Percentiles rank a stretch among this genome's conserved stretches.
These are phyloP conservation scores for Atherix ibis DNA, from an alignment of 2,888 invertebrate genomes.

Conservation along the genomic window DNA sequence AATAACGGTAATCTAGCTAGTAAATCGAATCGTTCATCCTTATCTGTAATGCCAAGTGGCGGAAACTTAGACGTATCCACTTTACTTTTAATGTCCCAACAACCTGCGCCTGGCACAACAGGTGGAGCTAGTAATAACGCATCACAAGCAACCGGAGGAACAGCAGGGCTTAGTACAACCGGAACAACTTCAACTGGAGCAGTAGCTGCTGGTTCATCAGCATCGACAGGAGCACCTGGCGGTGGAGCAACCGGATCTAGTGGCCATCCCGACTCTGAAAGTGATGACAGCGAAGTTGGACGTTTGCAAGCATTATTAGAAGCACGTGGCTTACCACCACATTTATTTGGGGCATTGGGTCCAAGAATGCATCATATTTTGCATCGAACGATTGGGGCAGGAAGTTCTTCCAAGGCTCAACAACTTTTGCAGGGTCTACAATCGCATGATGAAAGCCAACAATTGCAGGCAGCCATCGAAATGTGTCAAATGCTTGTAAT, in stretches of 20 bases:
- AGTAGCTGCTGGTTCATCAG: slow-evolving; percentile 3
- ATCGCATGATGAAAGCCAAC: slow-evolving; percentile 88
- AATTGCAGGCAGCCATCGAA: slow-evolving; percentile 91
- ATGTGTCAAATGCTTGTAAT: slow-evolving; percentile 98
- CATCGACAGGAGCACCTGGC: slow-evolving; percentile 11
- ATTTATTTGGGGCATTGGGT: slow-evolving; percentile 87
- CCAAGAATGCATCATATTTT: slow-evolving; percentile 93
- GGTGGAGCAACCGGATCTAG: slow-evolving; percentile 14
- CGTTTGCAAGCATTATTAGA: slow-evolving; percentile 87
- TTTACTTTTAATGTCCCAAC: slow-evolving; percentile 31
- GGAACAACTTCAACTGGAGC: slow-evolving; percentile 9
- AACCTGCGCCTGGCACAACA: slow-evolving; percentile 22
- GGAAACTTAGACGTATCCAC: slow-evolving; percentile 29
- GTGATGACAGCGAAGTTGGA: slow-evolving; percentile 91
- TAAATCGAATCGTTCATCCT: slow-evolving; percentile 9
- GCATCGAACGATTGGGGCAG: slow-evolving; percentile 85
- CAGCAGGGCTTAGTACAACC: slow-evolving; percentile 7
- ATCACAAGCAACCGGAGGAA: slow-evolving; percentile 11
- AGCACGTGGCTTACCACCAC: slow-evolving; percentile 90
- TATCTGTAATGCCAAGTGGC: slow-evolving; percentile 7
- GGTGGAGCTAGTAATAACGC: slow-evolving; percentile 7
- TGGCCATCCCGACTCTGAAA: slow-evolving; percentile 45
- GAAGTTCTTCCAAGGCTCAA: slow-evolving; percentile 78
- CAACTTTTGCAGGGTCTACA: slow-evolving; percentile 83
- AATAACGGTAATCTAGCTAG: slow-evolving; percentile 13